Conservation (phyloP, 1,140 invertebrate genomes). For the Lepidurus apus region DNA sequence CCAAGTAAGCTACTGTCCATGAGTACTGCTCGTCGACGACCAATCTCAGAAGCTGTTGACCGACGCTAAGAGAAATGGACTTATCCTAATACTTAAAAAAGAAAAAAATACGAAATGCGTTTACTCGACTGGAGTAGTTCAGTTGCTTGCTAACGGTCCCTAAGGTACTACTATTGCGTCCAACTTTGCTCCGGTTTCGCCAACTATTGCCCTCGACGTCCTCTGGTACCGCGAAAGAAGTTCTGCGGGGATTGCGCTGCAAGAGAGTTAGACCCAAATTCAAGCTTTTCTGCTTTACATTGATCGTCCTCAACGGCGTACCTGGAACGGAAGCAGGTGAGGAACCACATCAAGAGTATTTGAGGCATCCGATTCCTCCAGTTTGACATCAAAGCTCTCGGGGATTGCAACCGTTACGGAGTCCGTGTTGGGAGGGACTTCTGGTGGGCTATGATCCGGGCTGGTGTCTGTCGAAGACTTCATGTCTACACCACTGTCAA, state of each 20-base stretch:
- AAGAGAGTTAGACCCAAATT: neutral
- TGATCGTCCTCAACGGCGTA: neutral
- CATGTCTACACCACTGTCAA: neutral
- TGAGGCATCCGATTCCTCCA: neutral
- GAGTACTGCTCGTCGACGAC: slow-evolving; percentile 49
- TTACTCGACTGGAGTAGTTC: neutral
- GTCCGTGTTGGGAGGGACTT: neutral
- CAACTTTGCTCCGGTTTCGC: neutral
- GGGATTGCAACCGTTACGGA: neutral
- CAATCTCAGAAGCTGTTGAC: slow-evolving; percentile 28
- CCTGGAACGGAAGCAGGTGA: neutral
- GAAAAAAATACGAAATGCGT: neutral
- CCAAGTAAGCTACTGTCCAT: slow-evolving; percentile 63
- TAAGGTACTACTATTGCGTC: neutral
- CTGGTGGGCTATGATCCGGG: neutral
- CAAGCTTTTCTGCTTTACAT: neutral
- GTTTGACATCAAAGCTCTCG: neutral
- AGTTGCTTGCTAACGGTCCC: slow-evolving; percentile 12
- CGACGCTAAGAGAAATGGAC: slow-evolving; percentile 23
- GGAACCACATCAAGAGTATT: neutral
- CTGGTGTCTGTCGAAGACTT: neutral
- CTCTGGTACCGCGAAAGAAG: neutral
- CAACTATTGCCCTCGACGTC: neutral
- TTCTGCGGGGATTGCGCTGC: slow-evolving; percentile 4
- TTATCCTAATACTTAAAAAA: slow-evolving; percentile 6